Conservation (phyloP, 2,113 vertebrate species). For the Tursiops truncatus region DNA sequence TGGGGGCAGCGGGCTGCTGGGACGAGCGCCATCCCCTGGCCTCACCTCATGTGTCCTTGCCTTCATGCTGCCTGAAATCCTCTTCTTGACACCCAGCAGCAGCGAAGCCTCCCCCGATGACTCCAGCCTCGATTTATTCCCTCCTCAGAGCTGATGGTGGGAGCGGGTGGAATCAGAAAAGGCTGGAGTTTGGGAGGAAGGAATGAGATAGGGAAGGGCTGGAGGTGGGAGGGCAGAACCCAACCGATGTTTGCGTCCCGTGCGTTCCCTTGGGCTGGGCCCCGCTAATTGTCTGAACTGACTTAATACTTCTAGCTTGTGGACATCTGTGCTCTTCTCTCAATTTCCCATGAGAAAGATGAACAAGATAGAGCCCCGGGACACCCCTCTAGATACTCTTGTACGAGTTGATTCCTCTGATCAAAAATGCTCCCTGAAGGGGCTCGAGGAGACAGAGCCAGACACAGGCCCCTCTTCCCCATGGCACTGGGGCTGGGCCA, state of each 20-base stretch:
- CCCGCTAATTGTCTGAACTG: neutral
- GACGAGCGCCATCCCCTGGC: accelerated
- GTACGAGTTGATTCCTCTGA: neutral
- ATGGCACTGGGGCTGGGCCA: neutral
- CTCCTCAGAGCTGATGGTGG: neutral
- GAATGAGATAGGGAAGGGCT: neutral
- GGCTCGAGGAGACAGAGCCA: neutral
- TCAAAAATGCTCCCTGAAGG: neutral
- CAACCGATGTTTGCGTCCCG: accelerated
- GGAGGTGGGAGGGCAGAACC: neutral
- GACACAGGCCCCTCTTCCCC: neutral
- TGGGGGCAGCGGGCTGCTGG: accelerated
- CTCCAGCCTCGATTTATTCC: neutral
- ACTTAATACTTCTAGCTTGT: neutral
- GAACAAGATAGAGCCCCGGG: neutral
- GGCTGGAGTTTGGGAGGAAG: neutral
- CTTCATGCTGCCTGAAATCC: neutral
- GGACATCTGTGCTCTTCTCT: neutral
- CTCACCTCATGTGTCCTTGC: neutral
- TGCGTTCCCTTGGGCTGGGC: neutral
- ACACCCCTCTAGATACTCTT: neutral
- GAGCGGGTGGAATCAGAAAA: neutral
- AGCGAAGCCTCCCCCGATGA: neutral
- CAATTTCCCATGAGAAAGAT: neutral
- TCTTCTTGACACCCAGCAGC: neutral